Percentiles rank a stretch among this genome's conserved stretches.
Conservation (phyloP, 2,797 vertebrate species). For the Tapera naevia region DNA sequence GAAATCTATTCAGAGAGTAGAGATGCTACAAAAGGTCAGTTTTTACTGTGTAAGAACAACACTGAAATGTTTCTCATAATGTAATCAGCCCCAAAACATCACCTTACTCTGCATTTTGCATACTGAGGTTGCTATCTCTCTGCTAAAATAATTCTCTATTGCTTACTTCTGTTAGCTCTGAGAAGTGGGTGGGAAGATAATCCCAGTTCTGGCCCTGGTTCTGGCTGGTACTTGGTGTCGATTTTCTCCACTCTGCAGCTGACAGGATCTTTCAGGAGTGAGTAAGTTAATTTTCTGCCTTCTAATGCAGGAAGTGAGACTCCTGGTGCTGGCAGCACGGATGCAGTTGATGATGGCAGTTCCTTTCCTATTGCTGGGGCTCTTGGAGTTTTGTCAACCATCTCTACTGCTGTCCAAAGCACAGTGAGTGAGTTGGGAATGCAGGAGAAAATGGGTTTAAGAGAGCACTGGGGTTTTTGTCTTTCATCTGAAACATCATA, state of each 20-base stretch:
- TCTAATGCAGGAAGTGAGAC: slow-evolving; percentile 45
- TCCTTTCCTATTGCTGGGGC: slow-evolving; percentile 78
- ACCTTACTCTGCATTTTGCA: background rate
- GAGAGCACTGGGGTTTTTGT: background rate
- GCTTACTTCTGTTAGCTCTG: background rate
- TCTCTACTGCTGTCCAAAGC: slow-evolving; percentile 91
- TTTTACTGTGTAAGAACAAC: background rate
- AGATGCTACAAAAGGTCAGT: slow-evolving; percentile 74
- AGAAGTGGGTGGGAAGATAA: background rate
- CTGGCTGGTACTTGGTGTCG: background rate
- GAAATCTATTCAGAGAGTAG: slow-evolving; percentile 81
- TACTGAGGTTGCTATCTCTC: background rate
- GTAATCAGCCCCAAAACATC: background rate
- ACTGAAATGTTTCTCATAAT: background rate
- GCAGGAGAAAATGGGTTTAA: background rate
- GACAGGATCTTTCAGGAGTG: background rate
- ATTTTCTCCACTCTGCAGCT: background rate
- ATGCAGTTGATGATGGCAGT: slow-evolving; percentile 59
- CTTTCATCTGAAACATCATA: background rate
- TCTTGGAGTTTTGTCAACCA: slow-evolving; percentile 89
- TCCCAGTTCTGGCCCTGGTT: background rate
- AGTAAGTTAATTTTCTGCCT: slow-evolving; percentile 26
- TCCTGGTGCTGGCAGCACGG: slow-evolving; percentile 24
- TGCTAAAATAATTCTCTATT: background rate
- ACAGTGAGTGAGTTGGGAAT: slow-evolving; percentile 82